phyloP scores from a whole-genome alignment of 2,113 vertebrate species.

The Bubo blakistoni region DNA sequence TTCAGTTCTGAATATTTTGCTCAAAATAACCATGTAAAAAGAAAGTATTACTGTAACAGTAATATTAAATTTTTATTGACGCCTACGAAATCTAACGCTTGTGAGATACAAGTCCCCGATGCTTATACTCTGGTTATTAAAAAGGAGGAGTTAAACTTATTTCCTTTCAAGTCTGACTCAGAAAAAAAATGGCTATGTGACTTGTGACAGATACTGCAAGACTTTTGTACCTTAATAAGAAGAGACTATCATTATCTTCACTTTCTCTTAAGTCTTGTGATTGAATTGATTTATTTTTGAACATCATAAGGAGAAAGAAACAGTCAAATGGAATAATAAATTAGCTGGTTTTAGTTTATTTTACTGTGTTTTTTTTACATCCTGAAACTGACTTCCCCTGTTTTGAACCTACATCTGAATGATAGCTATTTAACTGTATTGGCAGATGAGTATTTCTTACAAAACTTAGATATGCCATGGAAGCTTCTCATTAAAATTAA shows the following conservation, averaged over 20 bases:
- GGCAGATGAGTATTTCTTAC: not conserved
- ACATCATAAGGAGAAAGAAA: not conserved
- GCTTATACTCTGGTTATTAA: not conserved
- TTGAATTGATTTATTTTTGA: constrained; percentile 8
- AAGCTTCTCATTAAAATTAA: constrained; percentile 12
- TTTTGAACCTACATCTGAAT: not conserved
- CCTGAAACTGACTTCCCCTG: not conserved
- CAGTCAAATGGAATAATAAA: constrained; percentile 9
- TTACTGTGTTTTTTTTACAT: not conserved
- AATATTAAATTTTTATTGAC: not conserved
- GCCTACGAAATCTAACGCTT: not conserved
- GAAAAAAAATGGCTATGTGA: not conserved
- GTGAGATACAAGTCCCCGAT: not conserved
- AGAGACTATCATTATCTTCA: not conserved
- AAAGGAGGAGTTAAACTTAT: not conserved
- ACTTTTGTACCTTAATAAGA: not conserved
- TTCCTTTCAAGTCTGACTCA: not conserved
- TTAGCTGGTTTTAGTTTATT: not conserved
- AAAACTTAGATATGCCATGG: not conserved
- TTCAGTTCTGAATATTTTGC: not conserved
- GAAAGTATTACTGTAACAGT: not conserved
- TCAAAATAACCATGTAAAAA: not conserved
- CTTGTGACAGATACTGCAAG: not conserved
- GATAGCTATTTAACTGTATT: not conserved
- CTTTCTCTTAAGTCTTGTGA: not conserved